Evolutionary conservation across 2,113 vertebrate genomes (phyloP), one percentile per base, ranked within the genome.

Genomic region (Rafetus swinhoei): DNA sequence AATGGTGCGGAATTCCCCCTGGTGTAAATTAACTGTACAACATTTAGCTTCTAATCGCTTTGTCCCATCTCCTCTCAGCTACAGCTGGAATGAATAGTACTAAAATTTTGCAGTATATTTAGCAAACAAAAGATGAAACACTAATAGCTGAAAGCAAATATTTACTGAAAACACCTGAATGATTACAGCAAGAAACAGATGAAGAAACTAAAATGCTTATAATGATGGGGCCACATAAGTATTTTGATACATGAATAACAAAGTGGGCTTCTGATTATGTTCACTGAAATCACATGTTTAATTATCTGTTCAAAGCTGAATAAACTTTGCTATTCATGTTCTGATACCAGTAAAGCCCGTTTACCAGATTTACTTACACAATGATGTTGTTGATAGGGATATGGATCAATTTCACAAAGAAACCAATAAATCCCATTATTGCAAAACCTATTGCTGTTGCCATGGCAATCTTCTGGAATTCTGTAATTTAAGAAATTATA

Each of bases 311-410:
- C 11, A 69, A 69, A 8, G 45, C 19, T 77, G 22, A 77, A 25
- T 21, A n/a, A 32, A 77, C 21, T 45, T 12, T 76, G 18, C 35
- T 45, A 39, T 45, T 76, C 12, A 45, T 4, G 24, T 77, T 13
- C 39, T 27, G 22, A 24, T 27, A 50, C 74, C 24, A 50, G 9
- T 22, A 77, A 25, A 25, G 39, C 12, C 4, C 10, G 50, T 77
- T 50, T 53, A 86, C 9, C 14, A 7, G 27, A 52, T 94, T 92
- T 96, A 99, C 99, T 99, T 98, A 99, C 99, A 99, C 99, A 96
- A 99, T 99, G 84, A 99, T 99, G 97, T 99, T 99, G 98, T 99
- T 99, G 97, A 99, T 99, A 88, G 99, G 99, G 97, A 99, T 99
- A 90, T 99, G 99, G 96, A 99, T 99, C 96, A 99, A 96, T 95